Evolutionary conservation across 2,113 vertebrate species (phyloP).

Genomic region (Oreotrochilus melanogaster): DNA sequence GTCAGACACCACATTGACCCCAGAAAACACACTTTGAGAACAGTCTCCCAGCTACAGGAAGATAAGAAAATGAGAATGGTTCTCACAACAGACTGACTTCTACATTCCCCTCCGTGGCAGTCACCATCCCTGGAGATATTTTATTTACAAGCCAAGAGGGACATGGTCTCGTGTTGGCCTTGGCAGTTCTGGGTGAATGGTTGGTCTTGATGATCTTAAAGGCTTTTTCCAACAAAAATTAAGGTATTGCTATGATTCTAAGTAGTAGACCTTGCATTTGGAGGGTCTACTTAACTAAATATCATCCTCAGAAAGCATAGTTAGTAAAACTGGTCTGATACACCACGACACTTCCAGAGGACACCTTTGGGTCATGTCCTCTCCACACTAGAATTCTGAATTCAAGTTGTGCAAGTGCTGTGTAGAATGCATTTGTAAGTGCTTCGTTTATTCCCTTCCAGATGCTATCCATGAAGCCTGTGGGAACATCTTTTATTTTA

Average conservation of each 20-base stretch:
- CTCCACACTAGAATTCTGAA: neutral
- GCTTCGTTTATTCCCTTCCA: neutral
- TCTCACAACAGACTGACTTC: neutral
- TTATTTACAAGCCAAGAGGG: too few relatives aligned
- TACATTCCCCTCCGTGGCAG: neutral
- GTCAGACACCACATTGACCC: neutral
- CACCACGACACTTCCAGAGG: neutral
- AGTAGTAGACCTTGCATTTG: neutral
- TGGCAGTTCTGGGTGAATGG: too few relatives aligned
- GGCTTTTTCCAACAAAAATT: too few relatives aligned
- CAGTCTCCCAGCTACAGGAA: neutral
- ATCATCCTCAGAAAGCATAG: neutral
- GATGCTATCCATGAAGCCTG: neutral
- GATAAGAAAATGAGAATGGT: neutral
- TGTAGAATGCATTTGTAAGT: neutral
- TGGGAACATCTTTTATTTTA: neutral
- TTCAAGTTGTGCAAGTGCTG: neutral
- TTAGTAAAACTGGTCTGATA: neutral
- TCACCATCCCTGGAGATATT: too few relatives aligned
- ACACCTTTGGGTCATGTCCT: neutral
- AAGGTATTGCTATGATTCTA: too few relatives aligned
- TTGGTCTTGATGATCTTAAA: too few relatives aligned
- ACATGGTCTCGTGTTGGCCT: too few relatives aligned
- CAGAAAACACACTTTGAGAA: neutral
- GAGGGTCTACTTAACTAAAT: fast-evolving